These are phyloP conservation scores for Alosa sapidissima DNA, from an alignment of 2,797 vertebrate genomes.

Conservation along the genomic window DNA sequence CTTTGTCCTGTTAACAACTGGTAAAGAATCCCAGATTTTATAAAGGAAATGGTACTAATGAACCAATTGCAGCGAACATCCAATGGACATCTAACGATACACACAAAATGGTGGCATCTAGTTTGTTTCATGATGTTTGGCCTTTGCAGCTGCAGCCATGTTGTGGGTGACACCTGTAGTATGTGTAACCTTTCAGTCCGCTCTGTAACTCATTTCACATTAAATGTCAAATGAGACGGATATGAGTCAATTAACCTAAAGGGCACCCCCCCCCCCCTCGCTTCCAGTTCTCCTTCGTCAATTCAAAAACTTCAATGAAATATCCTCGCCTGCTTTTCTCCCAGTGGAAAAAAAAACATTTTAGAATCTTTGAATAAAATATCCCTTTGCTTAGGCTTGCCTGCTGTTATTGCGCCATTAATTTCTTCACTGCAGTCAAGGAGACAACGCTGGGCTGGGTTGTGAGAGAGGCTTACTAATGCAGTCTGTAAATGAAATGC, in stretches of 20 bases:
- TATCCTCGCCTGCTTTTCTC: slow-evolving; percentile 72
- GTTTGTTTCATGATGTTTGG: slow-evolving; percentile 6
- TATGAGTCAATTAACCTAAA: slow-evolving; percentile 64
- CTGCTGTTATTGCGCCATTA: slow-evolving; percentile 77
- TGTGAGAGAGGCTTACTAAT: slow-evolving; percentile 59
- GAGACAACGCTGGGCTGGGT: slow-evolving; percentile 66
- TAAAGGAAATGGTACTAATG: background rate
- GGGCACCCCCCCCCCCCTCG: slow-evolving; percentile 30
- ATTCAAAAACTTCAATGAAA: slow-evolving; percentile 62
- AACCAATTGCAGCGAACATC: background rate
- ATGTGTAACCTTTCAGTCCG: slow-evolving; percentile 34
- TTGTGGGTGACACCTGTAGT: background rate
- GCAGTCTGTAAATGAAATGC: slow-evolving; percentile 73
- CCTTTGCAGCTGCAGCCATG: background rate
- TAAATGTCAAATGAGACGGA: slow-evolving; percentile 54
- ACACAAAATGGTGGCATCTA: background rate
- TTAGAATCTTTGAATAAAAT: slow-evolving; percentile 74
- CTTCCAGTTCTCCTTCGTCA: slow-evolving; percentile 47
- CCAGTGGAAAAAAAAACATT: slow-evolving; percentile 72
- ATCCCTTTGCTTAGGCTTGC: slow-evolving; percentile 73
- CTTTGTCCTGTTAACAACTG: background rate
- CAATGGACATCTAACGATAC: background rate
- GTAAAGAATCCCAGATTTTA: background rate
- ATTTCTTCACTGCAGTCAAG: slow-evolving; percentile 72
- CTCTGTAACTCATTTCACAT: slow-evolving; percentile 38